Evolutionary conservation across 37 sponge, comb jelly and placozoan species (phyloP).

Genomic region (Halichondria panicea): DNA sequence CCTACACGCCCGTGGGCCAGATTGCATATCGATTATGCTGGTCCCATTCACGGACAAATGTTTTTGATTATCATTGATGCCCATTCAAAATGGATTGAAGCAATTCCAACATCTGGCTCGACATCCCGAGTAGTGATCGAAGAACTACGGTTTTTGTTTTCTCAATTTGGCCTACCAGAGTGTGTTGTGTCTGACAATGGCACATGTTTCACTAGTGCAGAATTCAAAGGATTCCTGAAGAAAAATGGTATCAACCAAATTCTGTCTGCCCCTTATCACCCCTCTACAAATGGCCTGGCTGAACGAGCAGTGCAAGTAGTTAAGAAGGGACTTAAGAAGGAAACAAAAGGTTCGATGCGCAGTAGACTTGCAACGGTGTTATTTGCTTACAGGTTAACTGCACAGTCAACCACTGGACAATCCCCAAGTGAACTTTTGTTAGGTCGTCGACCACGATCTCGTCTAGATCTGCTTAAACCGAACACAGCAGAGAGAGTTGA

Average conservation of each 20-base stretch:
- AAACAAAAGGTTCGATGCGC: too few relatives aligned
- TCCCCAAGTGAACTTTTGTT: constrained; percentile 15
- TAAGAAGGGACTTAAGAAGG: constrained; percentile 12
- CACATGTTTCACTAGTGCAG: constrained; percentile 24
- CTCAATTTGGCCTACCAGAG: constrained; percentile 24
- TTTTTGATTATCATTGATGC: constrained; percentile 41
- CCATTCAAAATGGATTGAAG: constrained; percentile 56
- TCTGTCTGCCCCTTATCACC: too few relatives aligned
- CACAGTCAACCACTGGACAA: constrained; percentile 5
- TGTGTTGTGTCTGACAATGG: constrained; percentile 46
- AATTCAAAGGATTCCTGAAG: constrained; percentile 31
- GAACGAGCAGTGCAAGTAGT: constrained; percentile 16
- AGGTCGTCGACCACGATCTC: background rate
- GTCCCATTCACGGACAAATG: constrained; percentile 32
- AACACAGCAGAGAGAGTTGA: constrained; percentile 6
- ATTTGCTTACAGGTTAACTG: background rate
- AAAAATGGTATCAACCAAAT: background rate
- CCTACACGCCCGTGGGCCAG: constrained; percentile 29
- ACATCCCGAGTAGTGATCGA: background rate
- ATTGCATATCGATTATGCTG: constrained; percentile 48
- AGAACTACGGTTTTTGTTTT: constrained; percentile 18
- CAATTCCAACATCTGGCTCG: background rate
- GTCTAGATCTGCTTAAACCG: constrained; percentile 22
- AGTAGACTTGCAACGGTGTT: constrained; percentile 2
- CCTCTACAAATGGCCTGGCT: background rate